These are phyloP conservation scores for Himalopsyche tibetana DNA, from an alignment of 2,888 invertebrate species.

Conservation along the genomic window DNA sequence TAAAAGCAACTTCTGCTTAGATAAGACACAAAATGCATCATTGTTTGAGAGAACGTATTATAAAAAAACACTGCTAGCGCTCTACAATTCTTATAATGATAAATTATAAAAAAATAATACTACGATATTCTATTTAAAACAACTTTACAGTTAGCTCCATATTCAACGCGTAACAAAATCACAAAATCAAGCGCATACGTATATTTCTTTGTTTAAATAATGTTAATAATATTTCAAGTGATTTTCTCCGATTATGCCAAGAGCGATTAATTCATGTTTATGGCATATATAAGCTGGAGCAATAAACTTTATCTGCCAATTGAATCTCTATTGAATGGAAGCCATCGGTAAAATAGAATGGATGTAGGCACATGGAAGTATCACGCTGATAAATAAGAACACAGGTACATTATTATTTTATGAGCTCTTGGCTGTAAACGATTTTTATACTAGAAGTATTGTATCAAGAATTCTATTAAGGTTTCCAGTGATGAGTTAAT, in stretches of 20 bases:
- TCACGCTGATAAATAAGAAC: constrained; percentile 50
- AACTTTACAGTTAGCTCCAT: too few species aligned
- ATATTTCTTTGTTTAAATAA: constrained; percentile 2
- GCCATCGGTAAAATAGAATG: constrained; percentile 38
- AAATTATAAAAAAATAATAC: too few species aligned
- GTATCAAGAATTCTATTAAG: constrained; percentile 6
- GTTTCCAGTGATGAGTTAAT: constrained; percentile 31
- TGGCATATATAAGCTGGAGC: constrained; percentile 49
- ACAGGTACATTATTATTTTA: constrained; percentile 51
- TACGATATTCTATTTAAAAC: too few species aligned
- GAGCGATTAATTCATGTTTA: constrained; percentile 54
- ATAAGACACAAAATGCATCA: too few species aligned
- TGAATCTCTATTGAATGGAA: constrained; percentile 56
- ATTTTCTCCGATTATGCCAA: constrained; percentile 18
- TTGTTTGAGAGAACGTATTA: too few species aligned
- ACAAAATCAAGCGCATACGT: too few species aligned
- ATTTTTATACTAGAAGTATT: not conserved
- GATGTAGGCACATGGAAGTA: constrained; percentile 39
- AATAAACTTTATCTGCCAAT: constrained; percentile 55
- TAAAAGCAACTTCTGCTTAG: too few species aligned
- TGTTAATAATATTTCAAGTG: constrained; percentile 6
- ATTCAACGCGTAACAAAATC: too few species aligned
- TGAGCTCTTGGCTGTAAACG: constrained; percentile 48
- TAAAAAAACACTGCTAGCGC: too few species aligned
- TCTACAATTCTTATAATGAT: too few species aligned